Base-by-base conservation (phyloP, 2,797 vertebrate genomes). In the Antrozous pallidus region DNA sequence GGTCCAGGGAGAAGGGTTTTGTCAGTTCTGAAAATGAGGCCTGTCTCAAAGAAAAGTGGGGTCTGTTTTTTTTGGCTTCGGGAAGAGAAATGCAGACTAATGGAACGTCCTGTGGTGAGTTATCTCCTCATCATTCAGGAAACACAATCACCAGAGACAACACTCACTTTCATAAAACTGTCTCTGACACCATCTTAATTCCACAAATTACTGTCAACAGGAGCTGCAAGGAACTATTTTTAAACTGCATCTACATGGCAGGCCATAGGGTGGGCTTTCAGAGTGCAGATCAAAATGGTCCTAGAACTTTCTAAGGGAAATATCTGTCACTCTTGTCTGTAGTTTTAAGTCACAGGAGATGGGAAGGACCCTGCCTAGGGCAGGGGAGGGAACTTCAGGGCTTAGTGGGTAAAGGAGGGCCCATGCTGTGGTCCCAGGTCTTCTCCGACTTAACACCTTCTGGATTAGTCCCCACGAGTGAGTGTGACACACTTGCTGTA, bases 181-280 rank as follows among this genome's bases (percentile, higher is more conserved):
- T 88, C 91, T 96, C 92, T 91, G 90, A 97, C 93, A 90, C 83
- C 65, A 79, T 86, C 94, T 96, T 47, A 81, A 96, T 95, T 96
- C 93, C 86, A 93, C 89, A 97, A 96, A 96, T 94, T 93, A 85
- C 65, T 95, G 88, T 97, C 96, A 96, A 91, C 86, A 11, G 28
- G 85, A 94, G 90, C 89, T 94, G 58, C 74, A 83, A 95, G 61
- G 65, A 47, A 42, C 93, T 90, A 87, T 94, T 96, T 96, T 96
- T 97, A 95, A 96, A 94, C 45, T 78, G 54, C 95, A 91, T 92
- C 77, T 88, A 51, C 65, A 95, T 94, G 95, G 93, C 95, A 95
- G 85, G 86, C 69, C 58, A 65, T 31, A 88, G 96, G 65, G 92
- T 38, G 58, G 54, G 17, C 73, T 81, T 88, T 90, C 90, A 91